These are phyloP conservation scores for Otus sunia DNA, from an alignment of 2,113 vertebrate genomes.

Conservation along the genomic window DNA sequence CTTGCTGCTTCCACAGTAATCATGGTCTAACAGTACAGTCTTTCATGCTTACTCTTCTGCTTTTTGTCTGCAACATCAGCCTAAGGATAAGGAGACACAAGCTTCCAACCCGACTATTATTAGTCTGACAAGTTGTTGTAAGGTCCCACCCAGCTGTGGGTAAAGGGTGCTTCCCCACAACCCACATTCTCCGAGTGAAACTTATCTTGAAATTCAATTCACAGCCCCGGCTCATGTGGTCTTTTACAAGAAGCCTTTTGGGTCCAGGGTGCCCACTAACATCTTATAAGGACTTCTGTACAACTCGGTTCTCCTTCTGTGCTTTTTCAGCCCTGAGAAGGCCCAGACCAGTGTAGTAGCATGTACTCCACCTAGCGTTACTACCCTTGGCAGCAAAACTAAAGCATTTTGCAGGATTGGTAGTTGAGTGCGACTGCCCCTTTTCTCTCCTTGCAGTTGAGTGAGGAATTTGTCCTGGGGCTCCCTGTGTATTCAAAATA, in stretches of 20 bases:
- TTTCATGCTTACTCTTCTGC: background rate
- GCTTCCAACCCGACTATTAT: background rate
- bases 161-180: background rate
- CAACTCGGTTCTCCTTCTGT: background rate
- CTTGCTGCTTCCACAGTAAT: background rate
- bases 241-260: background rate
- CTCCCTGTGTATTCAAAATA: background rate
- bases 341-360: background rate
- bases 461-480: background rate
- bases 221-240: accelerated
- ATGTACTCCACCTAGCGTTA: background rate
- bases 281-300: background rate
- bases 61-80: background rate
- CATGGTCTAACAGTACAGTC: background rate
- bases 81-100: background rate
- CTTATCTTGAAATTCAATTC: background rate
- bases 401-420: background rate
- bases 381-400: background rate
- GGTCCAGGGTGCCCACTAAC: background rate
- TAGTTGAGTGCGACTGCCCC: background rate
- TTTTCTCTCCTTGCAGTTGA: background rate
- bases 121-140: background rate
- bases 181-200: background rate
- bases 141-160: background rate
- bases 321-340: background rate